Evolutionary conservation across 2,113 vertebrate species (phyloP).

Genomic region (Galeopterus variegatus): DNA sequence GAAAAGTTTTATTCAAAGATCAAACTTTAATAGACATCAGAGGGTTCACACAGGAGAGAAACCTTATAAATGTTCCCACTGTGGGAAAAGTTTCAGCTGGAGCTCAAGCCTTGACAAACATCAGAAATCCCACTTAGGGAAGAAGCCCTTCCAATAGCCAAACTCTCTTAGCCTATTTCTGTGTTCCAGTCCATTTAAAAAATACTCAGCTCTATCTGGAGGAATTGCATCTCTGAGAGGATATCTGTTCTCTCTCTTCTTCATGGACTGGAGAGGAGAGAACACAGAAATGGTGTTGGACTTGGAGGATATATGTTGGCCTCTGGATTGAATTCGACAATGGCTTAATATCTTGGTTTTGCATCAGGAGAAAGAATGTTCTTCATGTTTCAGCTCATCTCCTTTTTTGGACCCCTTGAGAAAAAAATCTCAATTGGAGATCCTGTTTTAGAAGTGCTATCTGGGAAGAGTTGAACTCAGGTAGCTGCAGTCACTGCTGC

Average conservation of each 20-base stretch:
- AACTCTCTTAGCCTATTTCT: background rate
- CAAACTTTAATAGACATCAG: conserved; percentile 83
- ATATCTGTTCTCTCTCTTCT: background rate
- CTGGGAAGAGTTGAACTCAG: background rate
- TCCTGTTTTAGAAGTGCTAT: background rate
- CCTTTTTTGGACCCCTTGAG: background rate
- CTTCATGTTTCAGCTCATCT: background rate
- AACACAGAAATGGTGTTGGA: background rate
- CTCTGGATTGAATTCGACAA: background rate
- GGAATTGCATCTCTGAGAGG: background rate
- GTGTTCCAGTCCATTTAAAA: background rate
- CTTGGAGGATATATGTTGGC: background rate
- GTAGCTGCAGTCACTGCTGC: background rate
- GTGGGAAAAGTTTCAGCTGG: conserved; percentile 85
- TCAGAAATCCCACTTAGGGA: conserved; percentile 82
- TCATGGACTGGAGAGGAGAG: background rate
- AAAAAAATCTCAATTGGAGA: background rate
- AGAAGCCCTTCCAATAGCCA: conserved; percentile 74
- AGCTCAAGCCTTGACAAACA: conserved; percentile 85
- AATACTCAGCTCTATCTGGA: background rate
- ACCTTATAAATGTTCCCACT: conserved; percentile 82
- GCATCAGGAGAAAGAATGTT: background rate
- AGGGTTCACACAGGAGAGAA: conserved; percentile 84
- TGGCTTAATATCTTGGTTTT: conserved; percentile 37
- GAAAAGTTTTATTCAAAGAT: conserved; percentile 85